Conservation (phyloP, 2,797 vertebrate species). For the Premnoplex brunnescens region DNA sequence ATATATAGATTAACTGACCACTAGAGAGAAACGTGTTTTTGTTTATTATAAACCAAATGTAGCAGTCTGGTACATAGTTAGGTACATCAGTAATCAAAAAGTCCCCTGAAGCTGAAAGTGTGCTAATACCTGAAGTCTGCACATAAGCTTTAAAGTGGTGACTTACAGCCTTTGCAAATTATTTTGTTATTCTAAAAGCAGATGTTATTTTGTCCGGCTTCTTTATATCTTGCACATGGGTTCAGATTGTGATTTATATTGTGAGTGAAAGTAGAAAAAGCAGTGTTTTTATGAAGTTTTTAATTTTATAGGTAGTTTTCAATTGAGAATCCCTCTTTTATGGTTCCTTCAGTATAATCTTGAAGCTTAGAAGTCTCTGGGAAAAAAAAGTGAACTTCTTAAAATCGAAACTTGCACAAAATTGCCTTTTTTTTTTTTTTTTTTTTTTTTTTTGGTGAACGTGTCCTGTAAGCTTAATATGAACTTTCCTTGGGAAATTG, state of each 20-base stretch:
- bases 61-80: background rate
- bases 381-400: background rate
- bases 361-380: background rate
- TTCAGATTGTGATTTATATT: background rate
- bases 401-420: background rate
- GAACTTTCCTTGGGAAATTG: background rate
- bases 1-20: background rate
- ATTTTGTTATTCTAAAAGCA: background rate
- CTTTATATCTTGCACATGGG: background rate
- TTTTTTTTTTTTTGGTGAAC: background rate
- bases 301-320: background rate
- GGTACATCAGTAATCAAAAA: background rate
- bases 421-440: background rate
- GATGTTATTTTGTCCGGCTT: background rate
- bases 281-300: background rate
- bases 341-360: background rate
- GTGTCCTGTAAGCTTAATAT: background rate
- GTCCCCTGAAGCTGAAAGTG: background rate
- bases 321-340: background rate
- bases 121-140: background rate
- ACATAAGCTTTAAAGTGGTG: background rate
- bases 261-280: background rate
- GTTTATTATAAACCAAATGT: background rate
- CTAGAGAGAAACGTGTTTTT: background rate
- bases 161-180: background rate